Evolutionary conservation across 2,797 vertebrate species (phyloP).

Genomic region (Cirrhinus mrigala): DNA sequence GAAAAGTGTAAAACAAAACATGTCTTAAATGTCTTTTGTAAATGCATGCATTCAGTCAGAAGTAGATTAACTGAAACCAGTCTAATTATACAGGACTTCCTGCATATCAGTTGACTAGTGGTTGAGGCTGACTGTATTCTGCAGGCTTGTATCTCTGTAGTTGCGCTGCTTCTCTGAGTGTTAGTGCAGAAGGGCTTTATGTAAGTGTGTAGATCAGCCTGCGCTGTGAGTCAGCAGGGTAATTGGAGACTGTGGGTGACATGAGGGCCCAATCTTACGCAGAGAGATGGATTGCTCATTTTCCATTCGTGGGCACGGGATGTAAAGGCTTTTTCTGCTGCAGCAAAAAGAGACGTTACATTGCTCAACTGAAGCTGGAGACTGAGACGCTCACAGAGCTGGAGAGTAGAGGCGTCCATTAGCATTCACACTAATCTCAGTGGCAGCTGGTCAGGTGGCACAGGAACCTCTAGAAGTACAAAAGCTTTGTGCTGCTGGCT

Average conservation of each 20-base stretch:
- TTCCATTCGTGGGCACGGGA: conserved; percentile 44
- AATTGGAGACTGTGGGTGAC: conserved; percentile 58
- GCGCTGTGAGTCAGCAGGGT: conserved; percentile 60
- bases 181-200: conserved; percentile 50
- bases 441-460: not conserved
- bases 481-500: not conserved
- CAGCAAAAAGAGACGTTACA: conserved; percentile 33
- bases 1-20: too few relatives aligned
- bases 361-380: not conserved
- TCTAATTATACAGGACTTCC: not conserved
- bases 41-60: not conserved
- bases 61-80: not conserved
- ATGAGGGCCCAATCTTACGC: conserved; percentile 42
- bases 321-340: conserved; percentile 45
- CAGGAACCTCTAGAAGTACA: not conserved
- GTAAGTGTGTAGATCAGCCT: conserved; percentile 55
- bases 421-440: not conserved
- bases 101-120: not conserved
- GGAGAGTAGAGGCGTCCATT: too few relatives aligned
- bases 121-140: not conserved
- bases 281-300: conserved; percentile 52
- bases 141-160: not conserved
- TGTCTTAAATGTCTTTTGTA: not conserved
- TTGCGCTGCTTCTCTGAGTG: not conserved
- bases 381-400: not conserved